These are phyloP conservation scores for Acronicta alni DNA, from an alignment of 2,888 invertebrate genomes.

Conservation along the genomic window DNA sequence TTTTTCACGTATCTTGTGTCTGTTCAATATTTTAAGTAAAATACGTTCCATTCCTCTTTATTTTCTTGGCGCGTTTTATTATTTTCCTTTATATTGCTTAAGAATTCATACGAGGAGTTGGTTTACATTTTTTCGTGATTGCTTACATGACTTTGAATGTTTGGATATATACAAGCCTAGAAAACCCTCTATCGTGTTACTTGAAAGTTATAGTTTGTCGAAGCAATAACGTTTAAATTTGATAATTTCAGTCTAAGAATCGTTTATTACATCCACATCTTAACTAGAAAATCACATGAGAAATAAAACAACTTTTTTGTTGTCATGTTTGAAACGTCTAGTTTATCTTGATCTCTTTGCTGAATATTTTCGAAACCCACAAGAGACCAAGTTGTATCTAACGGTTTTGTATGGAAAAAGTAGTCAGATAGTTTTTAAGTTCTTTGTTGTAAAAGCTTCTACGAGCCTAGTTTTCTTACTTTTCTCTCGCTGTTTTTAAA, in stretches of 20 bases:
- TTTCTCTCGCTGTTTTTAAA: conserved; percentile 14
- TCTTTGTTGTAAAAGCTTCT: conserved; percentile 45
- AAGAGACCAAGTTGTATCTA: conserved; percentile 23
- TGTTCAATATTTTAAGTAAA: conserved; percentile 4
- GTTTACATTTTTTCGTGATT: not conserved
- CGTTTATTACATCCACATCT: no score
- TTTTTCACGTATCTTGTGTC: conserved; percentile 15
- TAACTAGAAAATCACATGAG: no score
- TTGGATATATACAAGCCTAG: no score
- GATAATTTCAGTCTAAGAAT: no score
- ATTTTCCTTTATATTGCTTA: not conserved
- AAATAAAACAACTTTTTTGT: no score
- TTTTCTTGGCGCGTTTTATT: not conserved
- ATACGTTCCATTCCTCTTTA: not conserved
- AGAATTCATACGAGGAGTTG: no score
- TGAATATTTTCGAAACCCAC: not conserved
- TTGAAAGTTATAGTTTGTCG: no score
- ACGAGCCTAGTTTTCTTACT: conserved; percentile 32
- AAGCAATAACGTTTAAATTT: no score
- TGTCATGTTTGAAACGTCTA: conserved; percentile 8
- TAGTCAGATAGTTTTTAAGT: conserved; percentile 44
- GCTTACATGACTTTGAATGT: no score
- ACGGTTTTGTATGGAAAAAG: conserved; percentile 41
- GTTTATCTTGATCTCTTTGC: conserved; percentile 16
- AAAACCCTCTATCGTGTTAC: no score